A percentile compares a stretch with the other conserved stretches of the same genome.
These are phyloP conservation scores for Oreortyx pictus DNA, from an alignment of 2,797 vertebrate species.

Conservation along the genomic window DNA sequence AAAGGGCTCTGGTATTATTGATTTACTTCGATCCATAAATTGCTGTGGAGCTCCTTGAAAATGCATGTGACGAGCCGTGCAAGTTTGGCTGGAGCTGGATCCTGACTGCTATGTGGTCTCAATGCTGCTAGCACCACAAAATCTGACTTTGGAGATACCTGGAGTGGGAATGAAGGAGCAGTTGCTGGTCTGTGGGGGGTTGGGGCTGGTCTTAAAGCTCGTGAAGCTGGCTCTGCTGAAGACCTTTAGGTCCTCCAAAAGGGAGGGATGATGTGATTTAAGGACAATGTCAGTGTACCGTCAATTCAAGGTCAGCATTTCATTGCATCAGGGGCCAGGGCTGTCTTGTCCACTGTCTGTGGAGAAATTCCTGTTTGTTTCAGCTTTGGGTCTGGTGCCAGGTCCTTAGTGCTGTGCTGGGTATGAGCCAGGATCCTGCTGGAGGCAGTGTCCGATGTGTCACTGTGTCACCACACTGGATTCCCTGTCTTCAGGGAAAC, in stretches of 20 bases:
- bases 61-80: neutral
- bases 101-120: accelerated
- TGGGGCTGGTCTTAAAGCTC: neutral
- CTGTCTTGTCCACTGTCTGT: neutral
- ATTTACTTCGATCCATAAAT: constrained; percentile 37
- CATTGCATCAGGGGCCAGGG: neutral
- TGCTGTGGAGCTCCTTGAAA: constrained; percentile 18
- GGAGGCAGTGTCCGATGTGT: constrained; percentile 13
- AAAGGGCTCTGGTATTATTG: constrained; percentile 24
- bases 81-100: neutral
- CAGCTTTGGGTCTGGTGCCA: constrained; percentile 32
- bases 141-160: neutral
- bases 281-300: neutral
- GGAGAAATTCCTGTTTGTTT: constrained; percentile 41
- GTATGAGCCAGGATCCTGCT: constrained; percentile 1
- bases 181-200: neutral
- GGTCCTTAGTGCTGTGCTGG: constrained; percentile 14
- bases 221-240: neutral
- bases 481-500: constrained; percentile 10
- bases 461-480: constrained; percentile 13
- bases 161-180: neutral
- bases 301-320: neutral
- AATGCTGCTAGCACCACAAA: accelerated
- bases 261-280: neutral
- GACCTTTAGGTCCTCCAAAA: neutral